Evolutionary conservation across 2,888 invertebrate species (phyloP), one percentile per base, ranked within the genome.

Genomic region (Papilio gigon): DNA sequence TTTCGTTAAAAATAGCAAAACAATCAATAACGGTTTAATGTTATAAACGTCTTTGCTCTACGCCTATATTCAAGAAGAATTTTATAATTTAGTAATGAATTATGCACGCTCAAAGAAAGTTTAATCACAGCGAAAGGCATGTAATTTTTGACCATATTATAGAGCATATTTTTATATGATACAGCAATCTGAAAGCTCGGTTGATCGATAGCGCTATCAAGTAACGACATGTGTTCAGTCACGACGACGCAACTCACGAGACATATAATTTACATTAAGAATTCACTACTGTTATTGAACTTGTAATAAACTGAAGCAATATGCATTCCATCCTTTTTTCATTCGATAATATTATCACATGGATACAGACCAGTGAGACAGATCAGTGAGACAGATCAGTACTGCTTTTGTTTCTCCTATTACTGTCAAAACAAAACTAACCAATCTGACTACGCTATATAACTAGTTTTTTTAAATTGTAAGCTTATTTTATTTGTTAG

Each of bases 201-300:
- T 64, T 64, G 64, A 64, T 65, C 64, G 64, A 68, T 64, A 60
- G 9, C 11, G 58, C 68, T 50, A 60, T 64, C 50, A 50, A 50
- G 47, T 47, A 9, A 27, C 11, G 58, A 59, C 37, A 30, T 50
- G 40, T 50, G 40, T 40, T 59, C 56, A 27, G 50, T 68, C 64
- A 64, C 68, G 64, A 64, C 30, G 11, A n/a, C 35, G 12, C 17
- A 12, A 14, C 17, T 63, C 47, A 44, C 35, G 33, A 59, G 59
- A 64, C 30, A 47, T 50, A 64, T 63, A 4, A 64, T 64, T 58
- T 62, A 22, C 44, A 58, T 37, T 20, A 58, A 68, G 62, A 68
- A 47, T 25, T 63, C 17, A 17, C 42, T 22, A 30, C 33, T 40
- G 25, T 61, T 40, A 67, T 40, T 42, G 27, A 62, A 67, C 53